A percentile compares a stretch with the other conserved stretches of the same genome.
Conservation (phyloP, 2,113 vertebrate genomes). For the Cephalopholis sonnerati region DNA sequence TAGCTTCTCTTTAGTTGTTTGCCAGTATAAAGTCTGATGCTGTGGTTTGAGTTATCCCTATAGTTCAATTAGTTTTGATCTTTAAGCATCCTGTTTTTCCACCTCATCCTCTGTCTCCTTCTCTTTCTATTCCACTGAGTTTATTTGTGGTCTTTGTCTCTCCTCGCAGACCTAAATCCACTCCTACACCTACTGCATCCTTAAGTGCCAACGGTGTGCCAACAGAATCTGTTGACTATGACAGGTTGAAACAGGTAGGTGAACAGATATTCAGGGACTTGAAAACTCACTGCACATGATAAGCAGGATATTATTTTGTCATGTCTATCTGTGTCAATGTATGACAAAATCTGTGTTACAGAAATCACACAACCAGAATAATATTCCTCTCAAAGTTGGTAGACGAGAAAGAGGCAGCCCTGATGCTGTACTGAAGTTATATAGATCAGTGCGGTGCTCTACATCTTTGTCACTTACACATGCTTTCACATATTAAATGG, state of each 20-base stretch:
- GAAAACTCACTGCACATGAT: not conserved
- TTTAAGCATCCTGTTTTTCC: not conserved
- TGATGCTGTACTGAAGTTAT: too few relatives aligned
- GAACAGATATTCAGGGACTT: not conserved
- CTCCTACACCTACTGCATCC: slow-evolving; percentile 89
- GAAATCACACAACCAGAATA: too few relatives aligned
- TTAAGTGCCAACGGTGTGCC: slow-evolving; percentile 97
- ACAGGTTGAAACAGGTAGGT: slow-evolving; percentile 96
- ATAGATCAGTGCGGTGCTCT: too few relatives aligned
- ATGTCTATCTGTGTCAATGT: not conserved
- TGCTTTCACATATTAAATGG: too few relatives aligned
- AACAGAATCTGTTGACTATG: slow-evolving; percentile 94
- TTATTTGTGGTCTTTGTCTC: slow-evolving; percentile 12
- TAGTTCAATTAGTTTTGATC: not conserved
- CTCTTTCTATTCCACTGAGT: not conserved
- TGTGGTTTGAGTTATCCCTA: not conserved
- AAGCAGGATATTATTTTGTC: not conserved
- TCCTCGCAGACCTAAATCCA: slow-evolving; percentile 93
- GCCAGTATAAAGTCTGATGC: not conserved
- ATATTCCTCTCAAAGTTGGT: too few relatives aligned
- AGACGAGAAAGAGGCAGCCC: too few relatives aligned
- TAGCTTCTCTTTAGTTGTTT: too few relatives aligned
- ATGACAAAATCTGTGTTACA: too few relatives aligned
- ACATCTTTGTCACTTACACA: too few relatives aligned
- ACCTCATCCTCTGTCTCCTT: not conserved